These are phyloP conservation scores for Drosophila mauritiana DNA, from an alignment of 1,140 invertebrate species.

Conservation along the genomic window DNA sequence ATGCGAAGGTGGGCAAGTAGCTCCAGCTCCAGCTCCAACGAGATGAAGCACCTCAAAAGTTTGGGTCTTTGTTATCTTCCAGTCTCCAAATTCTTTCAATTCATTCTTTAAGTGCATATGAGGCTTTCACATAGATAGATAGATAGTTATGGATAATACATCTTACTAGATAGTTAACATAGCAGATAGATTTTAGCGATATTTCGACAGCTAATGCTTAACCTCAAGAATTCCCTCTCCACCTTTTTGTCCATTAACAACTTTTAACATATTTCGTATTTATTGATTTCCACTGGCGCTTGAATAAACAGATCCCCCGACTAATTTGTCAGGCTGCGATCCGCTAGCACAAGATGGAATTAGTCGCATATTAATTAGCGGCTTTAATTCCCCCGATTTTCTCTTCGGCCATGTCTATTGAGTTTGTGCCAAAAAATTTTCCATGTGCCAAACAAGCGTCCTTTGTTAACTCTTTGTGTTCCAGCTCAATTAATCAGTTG, in stretches of 20 bases:
- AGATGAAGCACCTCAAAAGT: constrained; percentile 10
- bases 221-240: background rate
- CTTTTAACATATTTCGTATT: background rate
- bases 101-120: no score
- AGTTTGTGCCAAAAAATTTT: constrained; percentile 35
- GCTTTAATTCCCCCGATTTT: constrained; percentile 20
- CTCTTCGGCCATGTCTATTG: constrained; percentile 14
- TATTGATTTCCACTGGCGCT: constrained; percentile 5
- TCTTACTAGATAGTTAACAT: no score
- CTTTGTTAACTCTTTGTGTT: constrained; percentile 1
- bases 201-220: no score
- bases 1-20: background rate
- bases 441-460: constrained; percentile 8
- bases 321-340: constrained; percentile 34
- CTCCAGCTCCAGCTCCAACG: background rate
- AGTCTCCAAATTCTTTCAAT: background rate
- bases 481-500: constrained; percentile 37
- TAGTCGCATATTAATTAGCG: constrained; percentile 35
- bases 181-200: no score
- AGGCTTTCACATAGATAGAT: background rate
- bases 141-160: no score
- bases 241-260: no score
- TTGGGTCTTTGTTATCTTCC: background rate
- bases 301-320: background rate
- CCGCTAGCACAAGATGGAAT: constrained; percentile 22